Conservation (phyloP, 2,113 vertebrate species). For the Pterophyllum scalare region DNA sequence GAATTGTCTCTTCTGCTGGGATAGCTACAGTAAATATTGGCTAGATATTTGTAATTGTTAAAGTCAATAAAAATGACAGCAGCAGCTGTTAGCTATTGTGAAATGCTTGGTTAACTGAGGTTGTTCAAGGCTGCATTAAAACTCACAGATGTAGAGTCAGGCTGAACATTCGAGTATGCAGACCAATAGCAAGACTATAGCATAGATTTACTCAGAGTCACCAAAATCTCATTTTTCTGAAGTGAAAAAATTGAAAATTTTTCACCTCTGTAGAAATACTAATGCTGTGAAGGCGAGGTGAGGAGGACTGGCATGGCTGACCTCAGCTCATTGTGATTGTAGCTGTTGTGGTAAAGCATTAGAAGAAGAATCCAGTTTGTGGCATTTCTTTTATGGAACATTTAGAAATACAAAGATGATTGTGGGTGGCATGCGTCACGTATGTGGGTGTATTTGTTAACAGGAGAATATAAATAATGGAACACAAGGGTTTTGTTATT, state of each 20-base stretch:
- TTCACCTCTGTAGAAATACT: conserved; percentile 20
- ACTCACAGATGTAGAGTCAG: background rate
- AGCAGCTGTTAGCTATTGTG: conserved; percentile 13
- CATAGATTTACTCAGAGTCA: background rate
- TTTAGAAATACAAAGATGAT: conserved; percentile 12
- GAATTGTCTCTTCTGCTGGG: conserved; percentile 26
- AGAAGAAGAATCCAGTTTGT: conserved; percentile 16
- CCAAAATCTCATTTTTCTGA: background rate
- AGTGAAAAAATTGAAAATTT: conserved; percentile 34
- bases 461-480: conserved; percentile 61
- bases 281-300: conserved; percentile 31
- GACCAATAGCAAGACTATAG: background rate
- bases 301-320: conserved; percentile 7
- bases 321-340: conserved; percentile 7
- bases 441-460: conserved; percentile 39
- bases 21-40: conserved; percentile 32
- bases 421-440: background rate
- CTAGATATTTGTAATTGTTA: background rate
- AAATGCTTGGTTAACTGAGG: background rate
- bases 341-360: background rate
- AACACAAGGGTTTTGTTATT: conserved; percentile 63
- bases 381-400: conserved; percentile 3
- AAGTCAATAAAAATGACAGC: conserved; percentile 48
- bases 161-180: background rate
- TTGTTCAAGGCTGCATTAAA: background rate